Evolutionary conservation across 2,888 invertebrate genomes (phyloP).

Genomic region (Lasioglossum oenotherae): DNA sequence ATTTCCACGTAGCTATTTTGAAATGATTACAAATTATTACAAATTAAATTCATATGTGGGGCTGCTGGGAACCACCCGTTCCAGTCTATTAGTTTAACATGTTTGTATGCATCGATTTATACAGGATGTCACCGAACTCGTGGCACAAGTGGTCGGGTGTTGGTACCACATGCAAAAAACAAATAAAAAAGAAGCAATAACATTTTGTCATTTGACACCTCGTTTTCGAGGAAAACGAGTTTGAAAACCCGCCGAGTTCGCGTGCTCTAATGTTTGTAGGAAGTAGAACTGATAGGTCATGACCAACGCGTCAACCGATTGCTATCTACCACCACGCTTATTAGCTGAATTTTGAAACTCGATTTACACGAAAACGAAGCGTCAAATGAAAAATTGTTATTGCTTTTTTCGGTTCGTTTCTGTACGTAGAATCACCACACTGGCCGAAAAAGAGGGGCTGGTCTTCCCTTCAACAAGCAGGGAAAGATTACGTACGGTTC

Average conservation of each 20-base stretch:
- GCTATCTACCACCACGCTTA: background rate
- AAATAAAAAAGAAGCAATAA: background rate
- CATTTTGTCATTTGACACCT: background rate
- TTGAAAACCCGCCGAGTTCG: background rate
- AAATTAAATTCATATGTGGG: too few species aligned
- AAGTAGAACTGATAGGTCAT: background rate
- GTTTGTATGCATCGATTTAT: background rate
- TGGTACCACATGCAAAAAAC: background rate
- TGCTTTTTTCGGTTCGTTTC: background rate
- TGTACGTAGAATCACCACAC: background rate
- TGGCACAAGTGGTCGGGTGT: background rate
- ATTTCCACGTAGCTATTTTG: background rate
- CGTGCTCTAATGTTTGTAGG: background rate
- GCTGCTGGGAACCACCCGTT: too few species aligned
- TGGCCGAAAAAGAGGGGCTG: background rate
- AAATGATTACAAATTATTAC: background rate
- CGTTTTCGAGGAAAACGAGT: background rate
- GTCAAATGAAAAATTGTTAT: background rate
- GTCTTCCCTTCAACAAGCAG: background rate
- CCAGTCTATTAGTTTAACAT: background rate
- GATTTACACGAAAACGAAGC: background rate
- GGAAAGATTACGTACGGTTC: conserved; percentile 12
- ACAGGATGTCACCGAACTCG: background rate
- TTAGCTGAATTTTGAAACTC: background rate
- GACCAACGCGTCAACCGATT: background rate